A percentile compares a stretch with the other conserved stretches of the same genome.
These are phyloP conservation scores for Heliconius hewitsoni DNA, from an alignment of 1,140 invertebrate genomes.

Conservation along the genomic window DNA sequence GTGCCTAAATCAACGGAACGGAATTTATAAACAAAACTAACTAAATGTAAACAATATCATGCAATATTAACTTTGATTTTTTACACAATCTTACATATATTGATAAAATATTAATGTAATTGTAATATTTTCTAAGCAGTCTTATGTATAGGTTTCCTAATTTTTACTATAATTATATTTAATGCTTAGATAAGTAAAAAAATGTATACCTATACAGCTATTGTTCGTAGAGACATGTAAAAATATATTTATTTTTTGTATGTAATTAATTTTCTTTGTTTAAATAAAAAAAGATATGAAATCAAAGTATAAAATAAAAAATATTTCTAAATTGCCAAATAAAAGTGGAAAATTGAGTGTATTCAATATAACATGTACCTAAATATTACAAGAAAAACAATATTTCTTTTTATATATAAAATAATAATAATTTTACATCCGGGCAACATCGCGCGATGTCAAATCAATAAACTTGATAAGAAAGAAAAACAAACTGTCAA, in stretches of 20 bases:
- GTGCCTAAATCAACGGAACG: slow-evolving; percentile 3
- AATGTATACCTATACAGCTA: background rate
- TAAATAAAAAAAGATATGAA: too few species aligned
- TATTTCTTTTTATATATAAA: background rate
- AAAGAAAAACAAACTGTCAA: slow-evolving; percentile 7
- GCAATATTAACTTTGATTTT: background rate
- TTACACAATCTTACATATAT: background rate
- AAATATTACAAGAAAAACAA: background rate
- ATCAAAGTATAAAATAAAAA: too few species aligned
- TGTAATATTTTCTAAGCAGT: background rate
- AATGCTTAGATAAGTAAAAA: background rate
- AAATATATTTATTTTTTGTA: too few species aligned
- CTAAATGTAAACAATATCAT: slow-evolving; percentile 17
- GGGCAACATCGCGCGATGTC: slow-evolving; percentile 25
- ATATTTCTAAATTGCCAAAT: background rate
- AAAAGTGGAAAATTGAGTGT: background rate
- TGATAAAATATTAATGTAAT: background rate
- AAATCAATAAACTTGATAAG: slow-evolving; percentile 8
- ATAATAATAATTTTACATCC: slow-evolving; percentile 20
- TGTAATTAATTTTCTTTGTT: too few species aligned
- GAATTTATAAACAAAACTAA: slow-evolving; percentile 21
- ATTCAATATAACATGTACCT: background rate
- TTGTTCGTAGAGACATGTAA: too few species aligned
- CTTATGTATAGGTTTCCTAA: background rate
- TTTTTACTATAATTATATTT: background rate